Evolutionary conservation across 1,140 invertebrate genomes (phyloP).

Genomic region (Cataglyphis hispanica): DNA sequence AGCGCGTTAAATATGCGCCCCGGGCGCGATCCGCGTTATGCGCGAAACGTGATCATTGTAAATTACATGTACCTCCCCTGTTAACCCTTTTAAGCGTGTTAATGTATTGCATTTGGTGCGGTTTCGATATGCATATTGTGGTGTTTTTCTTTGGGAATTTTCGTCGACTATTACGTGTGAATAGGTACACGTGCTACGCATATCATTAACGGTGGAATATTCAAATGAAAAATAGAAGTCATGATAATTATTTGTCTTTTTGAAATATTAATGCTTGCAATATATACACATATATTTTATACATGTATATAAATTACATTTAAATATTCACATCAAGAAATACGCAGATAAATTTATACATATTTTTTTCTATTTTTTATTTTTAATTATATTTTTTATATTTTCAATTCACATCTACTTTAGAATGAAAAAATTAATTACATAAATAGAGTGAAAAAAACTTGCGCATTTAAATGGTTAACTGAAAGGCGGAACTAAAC

Average conservation of each 20-base stretch:
- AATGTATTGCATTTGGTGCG: conserved; percentile 39
- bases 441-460: background rate
- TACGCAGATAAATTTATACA: background rate
- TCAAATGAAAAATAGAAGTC: background rate
- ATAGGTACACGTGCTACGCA: conserved; percentile 7
- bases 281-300: background rate
- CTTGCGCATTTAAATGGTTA: conserved; percentile 4
- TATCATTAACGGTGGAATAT: background rate
- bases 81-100: conserved; percentile 42
- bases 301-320: background rate
- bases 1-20: conserved; percentile 63
- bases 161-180: conserved; percentile 6
- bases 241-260: conserved; percentile 25
- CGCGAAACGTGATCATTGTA: conserved; percentile 53
- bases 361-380: background rate
- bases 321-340: conserved; percentile 5
- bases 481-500: conserved; percentile 2
- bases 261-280: background rate
- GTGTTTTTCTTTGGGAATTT: conserved; percentile 22
- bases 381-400: background rate
- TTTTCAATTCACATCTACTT: background rate
- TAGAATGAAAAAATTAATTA: background rate
- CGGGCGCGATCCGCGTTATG: conserved; percentile 52
- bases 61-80: conserved; percentile 36
- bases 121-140: conserved; percentile 13